phyloP scores from a whole-genome alignment of 2,113 vertebrate genomes.

The Melierax canorus region DNA sequence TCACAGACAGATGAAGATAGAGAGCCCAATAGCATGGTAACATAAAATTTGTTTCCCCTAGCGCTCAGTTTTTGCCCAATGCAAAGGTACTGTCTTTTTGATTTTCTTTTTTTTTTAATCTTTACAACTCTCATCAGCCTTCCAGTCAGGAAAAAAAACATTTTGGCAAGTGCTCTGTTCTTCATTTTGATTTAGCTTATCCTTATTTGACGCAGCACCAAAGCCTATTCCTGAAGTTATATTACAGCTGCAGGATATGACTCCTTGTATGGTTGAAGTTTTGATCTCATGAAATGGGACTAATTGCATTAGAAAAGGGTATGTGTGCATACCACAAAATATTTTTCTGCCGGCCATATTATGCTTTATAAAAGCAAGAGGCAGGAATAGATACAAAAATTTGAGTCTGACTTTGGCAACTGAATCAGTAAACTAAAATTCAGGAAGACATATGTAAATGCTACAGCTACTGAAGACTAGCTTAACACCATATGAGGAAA shows the following conservation, averaged over 20 bases:
- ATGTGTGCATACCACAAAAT: background rate
- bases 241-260: background rate
- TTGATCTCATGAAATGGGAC: background rate
- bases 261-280: background rate
- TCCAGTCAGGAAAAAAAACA: background rate
- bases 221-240: background rate
- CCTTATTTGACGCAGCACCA: background rate
- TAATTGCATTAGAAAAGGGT: background rate
- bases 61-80: background rate
- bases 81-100: background rate
- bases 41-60: background rate
- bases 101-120: background rate
- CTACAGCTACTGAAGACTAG: background rate
- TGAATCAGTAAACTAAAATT: background rate
- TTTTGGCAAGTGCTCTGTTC: background rate
- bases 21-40: background rate
- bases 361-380: background rate
- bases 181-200: background rate
- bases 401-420: background rate
- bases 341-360: background rate
- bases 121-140: background rate
- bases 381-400: background rate
- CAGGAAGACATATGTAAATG: background rate
- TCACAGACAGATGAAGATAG: accelerated
- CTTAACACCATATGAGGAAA: background rate